Evolutionary conservation across 2,888 invertebrate genomes (phyloP).

Genomic region (Reticulitermes lucifugus): DNA sequence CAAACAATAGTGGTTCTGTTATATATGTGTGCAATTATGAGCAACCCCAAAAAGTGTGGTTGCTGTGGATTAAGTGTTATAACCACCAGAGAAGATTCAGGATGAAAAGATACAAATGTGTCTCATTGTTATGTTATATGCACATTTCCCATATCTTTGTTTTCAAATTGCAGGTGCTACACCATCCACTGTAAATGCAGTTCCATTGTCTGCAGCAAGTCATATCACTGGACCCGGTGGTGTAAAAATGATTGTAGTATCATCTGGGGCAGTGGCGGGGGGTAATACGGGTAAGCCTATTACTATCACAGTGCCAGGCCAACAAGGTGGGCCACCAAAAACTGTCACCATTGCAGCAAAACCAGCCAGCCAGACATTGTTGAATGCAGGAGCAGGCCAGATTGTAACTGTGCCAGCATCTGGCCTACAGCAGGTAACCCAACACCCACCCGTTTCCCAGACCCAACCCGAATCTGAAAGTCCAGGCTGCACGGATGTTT

Average conservation of each 20-base stretch:
- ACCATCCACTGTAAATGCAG: slow-evolving; percentile 58
- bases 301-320: slow-evolving; percentile 74
- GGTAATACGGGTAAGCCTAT: slow-evolving; percentile 74
- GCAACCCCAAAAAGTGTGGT: no score
- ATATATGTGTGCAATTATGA: no score
- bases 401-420: slow-evolving; percentile 30
- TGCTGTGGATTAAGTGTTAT: no score
- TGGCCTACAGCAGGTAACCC: slow-evolving; percentile 30
- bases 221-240: slow-evolving; percentile 63
- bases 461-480: slow-evolving; percentile 15
- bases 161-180: slow-evolving; percentile 14
- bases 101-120: no score
- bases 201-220: slow-evolving; percentile 62
- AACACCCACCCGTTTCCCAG: slow-evolving; percentile 16
- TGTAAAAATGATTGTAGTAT: slow-evolving; percentile 70
- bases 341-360: slow-evolving; percentile 68
- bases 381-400: slow-evolving; percentile 24
- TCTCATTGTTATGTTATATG: no score
- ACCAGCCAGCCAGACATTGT: slow-evolving; percentile 25
- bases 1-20: no score
- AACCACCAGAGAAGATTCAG: no score
- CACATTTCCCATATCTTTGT: neutral
- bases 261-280: slow-evolving; percentile 67
- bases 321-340: slow-evolving; percentile 67
- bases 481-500: neutral